A percentile compares a stretch with the other conserved stretches of the same genome.
These are phyloP conservation scores for Crypturellus undulatus DNA, from an alignment of 2,113 vertebrate genomes.

Conservation along the genomic window DNA sequence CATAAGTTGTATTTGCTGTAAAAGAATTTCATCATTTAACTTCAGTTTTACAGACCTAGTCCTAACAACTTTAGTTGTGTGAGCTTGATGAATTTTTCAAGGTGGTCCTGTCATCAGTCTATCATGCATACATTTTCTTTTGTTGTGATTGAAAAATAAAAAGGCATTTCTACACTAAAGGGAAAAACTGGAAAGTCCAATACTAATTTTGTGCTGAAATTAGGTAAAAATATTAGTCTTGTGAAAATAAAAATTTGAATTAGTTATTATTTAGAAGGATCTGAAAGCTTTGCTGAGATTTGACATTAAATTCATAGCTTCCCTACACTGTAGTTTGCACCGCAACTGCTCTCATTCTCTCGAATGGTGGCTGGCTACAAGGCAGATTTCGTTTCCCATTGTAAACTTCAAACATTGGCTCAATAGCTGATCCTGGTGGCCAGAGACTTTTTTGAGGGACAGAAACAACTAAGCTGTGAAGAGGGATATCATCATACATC, in stretches of 20 bases:
- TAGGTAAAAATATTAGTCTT: accelerated
- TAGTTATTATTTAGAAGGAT: not conserved
- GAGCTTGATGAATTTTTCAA: not conserved
- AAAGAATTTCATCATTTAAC: not conserved
- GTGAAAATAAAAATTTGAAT: not conserved
- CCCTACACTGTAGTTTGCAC: not conserved
- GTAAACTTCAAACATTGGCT: not conserved
- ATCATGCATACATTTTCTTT: not conserved
- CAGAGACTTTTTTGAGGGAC: not conserved
- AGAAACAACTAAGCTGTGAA: not conserved
- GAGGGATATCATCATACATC: not conserved
- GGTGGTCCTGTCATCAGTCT: not conserved
- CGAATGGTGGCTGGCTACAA: not conserved
- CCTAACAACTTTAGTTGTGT: not conserved
- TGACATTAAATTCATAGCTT: not conserved
- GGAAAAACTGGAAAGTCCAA: not conserved
- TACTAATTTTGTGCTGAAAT: not conserved
- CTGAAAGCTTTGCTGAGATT: not conserved
- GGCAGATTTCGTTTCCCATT: not conserved
- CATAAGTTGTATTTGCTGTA: not conserved
- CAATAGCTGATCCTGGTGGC: not conserved
- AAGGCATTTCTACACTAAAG: not conserved
- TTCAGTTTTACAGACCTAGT: not conserved
- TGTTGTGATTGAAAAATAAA: not conserved
- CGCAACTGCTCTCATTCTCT: not conserved